Conservation (phyloP, 2,888 invertebrate genomes). For the Andrena camellia region DNA sequence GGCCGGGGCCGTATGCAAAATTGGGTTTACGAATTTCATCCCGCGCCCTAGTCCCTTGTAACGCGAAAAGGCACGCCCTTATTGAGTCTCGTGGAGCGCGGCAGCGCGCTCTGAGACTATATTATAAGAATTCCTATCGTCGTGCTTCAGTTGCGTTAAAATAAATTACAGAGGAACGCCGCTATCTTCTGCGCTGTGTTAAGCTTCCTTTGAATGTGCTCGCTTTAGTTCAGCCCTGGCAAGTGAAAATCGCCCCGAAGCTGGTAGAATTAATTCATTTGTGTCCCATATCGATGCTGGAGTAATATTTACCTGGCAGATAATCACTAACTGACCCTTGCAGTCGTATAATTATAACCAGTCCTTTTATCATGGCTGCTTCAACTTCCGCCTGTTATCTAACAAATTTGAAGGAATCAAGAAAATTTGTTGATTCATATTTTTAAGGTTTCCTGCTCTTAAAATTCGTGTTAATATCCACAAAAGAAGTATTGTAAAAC, state of each 20-base stretch:
- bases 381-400: too few relatives aligned
- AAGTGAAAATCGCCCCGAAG: background rate
- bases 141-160: background rate
- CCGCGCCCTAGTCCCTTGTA: background rate
- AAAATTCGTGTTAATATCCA: too few relatives aligned
- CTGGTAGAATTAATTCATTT: slow-evolving; percentile 11
- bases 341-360: background rate
- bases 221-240: background rate
- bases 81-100: background rate
- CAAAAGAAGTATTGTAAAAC: too few relatives aligned
- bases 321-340: background rate
- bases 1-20: background rate
- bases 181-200: background rate
- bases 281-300: background rate
- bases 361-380: too few relatives aligned
- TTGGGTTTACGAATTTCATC: slow-evolving; percentile 31
- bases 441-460: too few relatives aligned
- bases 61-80: slow-evolving; percentile 13
- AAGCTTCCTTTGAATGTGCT: background rate
- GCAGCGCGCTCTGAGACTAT: background rate
- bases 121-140: slow-evolving; percentile 33
- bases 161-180: background rate
- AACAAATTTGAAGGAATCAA: too few relatives aligned
- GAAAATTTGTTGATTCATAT: too few relatives aligned
- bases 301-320: slow-evolving; percentile 2